Evolutionary conservation across 2,113 vertebrate genomes (phyloP).

Genomic region (mouse (Mus musculus)): GRCm39 chr11:42434001-42434500

Average conservation of each 20-base stretch:
- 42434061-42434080: constrained; percentile 57
- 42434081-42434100: constrained; percentile 50
- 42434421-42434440: neutral
- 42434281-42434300: constrained; percentile 6
- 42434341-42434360: neutral
- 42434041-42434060: constrained; percentile 56
- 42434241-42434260: neutral
- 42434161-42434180: constrained; percentile 5
- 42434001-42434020: neutral
- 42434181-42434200: neutral
- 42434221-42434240: neutral
- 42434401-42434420: neutral
- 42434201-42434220: neutral
- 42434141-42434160: neutral
- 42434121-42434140: neutral
- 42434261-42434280: neutral
- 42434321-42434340: neutral
- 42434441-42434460: neutral
- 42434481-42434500: neutral
- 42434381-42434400: neutral
- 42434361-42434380: neutral
- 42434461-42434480: neutral
- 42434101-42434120: constrained; percentile 46
- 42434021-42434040: neutral
- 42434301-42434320: neutral